These are phyloP conservation scores for Entosphenus tridentatus DNA, from an alignment of 2,113 vertebrate genomes.

Conservation along the genomic window DNA sequence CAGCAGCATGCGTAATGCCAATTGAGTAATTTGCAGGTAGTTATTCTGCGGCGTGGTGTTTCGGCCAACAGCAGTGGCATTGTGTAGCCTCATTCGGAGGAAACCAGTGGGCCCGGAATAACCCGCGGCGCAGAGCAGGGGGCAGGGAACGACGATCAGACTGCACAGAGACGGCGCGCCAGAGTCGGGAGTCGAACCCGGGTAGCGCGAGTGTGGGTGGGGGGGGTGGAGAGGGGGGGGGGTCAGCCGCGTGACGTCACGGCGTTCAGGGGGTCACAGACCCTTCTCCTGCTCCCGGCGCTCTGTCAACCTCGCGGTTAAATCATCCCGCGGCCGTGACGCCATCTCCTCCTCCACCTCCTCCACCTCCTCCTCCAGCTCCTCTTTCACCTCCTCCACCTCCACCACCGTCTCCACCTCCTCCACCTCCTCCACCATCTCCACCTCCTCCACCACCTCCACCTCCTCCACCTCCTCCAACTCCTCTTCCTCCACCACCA, in stretches of 20 bases:
- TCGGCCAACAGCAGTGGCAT: too few relatives aligned
- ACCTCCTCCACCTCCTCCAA: slow-evolving; percentile 1
- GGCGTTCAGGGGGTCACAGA: slow-evolving; percentile 16
- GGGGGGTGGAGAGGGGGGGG: slow-evolving; percentile 13
- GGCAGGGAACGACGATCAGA: too few relatives aligned
- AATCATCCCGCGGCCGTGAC: background rate
- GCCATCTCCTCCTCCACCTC: background rate
- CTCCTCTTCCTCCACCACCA: background rate
- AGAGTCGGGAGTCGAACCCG: too few relatives aligned
- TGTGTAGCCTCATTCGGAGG: too few relatives aligned
- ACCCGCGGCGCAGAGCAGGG: too few relatives aligned
- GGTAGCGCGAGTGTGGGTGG: too few relatives aligned
- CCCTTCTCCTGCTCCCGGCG: background rate
- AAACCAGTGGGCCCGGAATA: too few relatives aligned
- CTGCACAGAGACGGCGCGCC: too few relatives aligned
- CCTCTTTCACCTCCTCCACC: background rate
- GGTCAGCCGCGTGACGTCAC: slow-evolving; percentile 3
- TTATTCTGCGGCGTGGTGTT: too few relatives aligned
- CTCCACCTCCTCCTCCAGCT: background rate
- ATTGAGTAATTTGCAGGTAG: too few relatives aligned
- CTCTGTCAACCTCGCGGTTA: background rate
- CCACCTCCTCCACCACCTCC: background rate
- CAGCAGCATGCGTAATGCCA: too few relatives aligned
- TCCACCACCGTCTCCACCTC: background rate
- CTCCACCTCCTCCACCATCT: slow-evolving; percentile 9